These are phyloP conservation scores for Quiscalus mexicanus DNA, from an alignment of 2,113 vertebrate species.

Conservation along the genomic window DNA sequence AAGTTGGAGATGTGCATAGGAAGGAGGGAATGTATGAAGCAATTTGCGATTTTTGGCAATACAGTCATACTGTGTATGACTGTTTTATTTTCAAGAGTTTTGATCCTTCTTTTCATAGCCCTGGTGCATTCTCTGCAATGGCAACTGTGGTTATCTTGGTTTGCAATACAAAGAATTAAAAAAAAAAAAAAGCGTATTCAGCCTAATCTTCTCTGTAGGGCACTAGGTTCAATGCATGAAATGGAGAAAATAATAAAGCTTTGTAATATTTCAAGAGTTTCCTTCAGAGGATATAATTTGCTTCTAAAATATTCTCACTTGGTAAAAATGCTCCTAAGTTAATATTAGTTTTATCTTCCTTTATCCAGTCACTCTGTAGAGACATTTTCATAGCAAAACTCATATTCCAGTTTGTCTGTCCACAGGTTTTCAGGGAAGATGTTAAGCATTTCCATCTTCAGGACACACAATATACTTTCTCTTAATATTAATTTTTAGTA, in stretches of 20 bases:
- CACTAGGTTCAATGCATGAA: background rate
- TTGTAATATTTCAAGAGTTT: background rate
- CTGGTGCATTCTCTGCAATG: background rate
- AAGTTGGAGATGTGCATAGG: fast-evolving
- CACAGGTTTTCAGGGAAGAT: background rate
- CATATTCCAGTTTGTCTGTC: background rate
- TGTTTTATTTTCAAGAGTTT: background rate
- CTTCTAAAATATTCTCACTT: background rate
- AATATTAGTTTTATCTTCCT: background rate
- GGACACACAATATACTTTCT: background rate
- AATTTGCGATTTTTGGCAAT: background rate
- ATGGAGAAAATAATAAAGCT: background rate
- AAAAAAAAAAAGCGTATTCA: background rate
- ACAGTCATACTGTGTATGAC: background rate
- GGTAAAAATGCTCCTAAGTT: background rate
- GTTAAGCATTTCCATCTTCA: background rate
- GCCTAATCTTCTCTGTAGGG: background rate
- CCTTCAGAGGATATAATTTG: background rate
- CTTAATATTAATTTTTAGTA: background rate
- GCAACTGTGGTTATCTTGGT: background rate
- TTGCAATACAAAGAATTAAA: background rate
- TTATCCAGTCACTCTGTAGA: background rate
- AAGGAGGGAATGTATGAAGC: background rate
- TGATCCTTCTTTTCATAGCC: background rate
- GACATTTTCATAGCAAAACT: background rate